phyloP scores from a whole-genome alignment of 1,140 invertebrate species.

The Rhagoletis pomonella region DNA sequence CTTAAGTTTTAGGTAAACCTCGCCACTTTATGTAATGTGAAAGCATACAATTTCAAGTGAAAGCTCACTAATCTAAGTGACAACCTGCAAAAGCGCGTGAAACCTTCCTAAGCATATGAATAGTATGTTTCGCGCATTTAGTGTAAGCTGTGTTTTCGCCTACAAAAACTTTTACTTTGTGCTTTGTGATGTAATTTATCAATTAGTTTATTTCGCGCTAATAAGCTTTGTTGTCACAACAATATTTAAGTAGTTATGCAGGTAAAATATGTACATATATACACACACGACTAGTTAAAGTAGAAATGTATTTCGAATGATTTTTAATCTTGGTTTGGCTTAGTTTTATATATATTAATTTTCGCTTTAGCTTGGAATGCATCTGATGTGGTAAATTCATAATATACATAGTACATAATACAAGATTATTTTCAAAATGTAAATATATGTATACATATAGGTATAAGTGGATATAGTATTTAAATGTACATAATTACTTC shows the following conservation, averaged over 20 bases:
- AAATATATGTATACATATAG: constrained; percentile 25
- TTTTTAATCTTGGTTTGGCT: background rate
- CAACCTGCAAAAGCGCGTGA: background rate
- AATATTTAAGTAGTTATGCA: constrained; percentile 20
- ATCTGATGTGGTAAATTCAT: constrained; percentile 44
- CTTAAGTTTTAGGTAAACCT: background rate
- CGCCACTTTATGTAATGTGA: background rate
- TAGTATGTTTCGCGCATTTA: background rate
- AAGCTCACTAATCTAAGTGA: background rate
- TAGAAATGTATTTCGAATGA: background rate
- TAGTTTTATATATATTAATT: background rate
- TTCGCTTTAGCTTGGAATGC: constrained; percentile 7
- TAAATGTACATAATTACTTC: constrained; percentile 28
- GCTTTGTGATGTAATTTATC: background rate
- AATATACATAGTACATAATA: constrained; percentile 27
- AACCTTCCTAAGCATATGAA: background rate
- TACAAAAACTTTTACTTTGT: background rate
- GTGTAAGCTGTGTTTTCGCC: background rate
- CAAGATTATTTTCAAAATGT: background rate
- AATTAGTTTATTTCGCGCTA: background rate
- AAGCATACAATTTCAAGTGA: background rate
- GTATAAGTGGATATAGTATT: background rate
- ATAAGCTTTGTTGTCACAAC: background rate
- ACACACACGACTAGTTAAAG: background rate
- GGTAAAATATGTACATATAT: constrained; percentile 33